Base-by-base conservation (phyloP, 1,140 invertebrate species). In the Mycetomoellerius zeteki region DNA sequence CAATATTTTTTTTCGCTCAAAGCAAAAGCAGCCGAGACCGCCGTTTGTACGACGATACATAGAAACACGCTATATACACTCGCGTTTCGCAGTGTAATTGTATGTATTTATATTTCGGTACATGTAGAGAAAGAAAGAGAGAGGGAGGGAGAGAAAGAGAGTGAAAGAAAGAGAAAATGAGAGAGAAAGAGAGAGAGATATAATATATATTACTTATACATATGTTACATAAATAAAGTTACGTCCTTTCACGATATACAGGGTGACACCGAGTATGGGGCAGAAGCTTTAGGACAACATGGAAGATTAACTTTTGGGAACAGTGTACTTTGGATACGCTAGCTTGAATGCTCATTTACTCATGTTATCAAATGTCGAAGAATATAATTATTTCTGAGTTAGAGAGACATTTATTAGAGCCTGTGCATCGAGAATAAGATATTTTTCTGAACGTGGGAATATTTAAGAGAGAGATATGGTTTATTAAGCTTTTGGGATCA, bases 1-100 rank as follows among this genome's bases (percentile, higher is more conserved):
- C 90, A 92, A 94, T 93, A 94, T 93, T 92, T 91, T 94, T 93
- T 94, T 93, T 92, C 89, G 93, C 93, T 93, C 92, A 93, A 88
- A 81, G 69, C 69, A 72, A 73, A 86, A 73, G 77, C 64, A 82
- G 76, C 43, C 47, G 86, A 67, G 50, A 60, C 16, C 72, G 80
- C 71, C 69, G 50, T 82, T 86, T 88, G 37, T 76, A 62, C 50
- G 89, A 87, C 50, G 56, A 85, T 76, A 67, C 65, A 50, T 84
- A 76, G 24, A 43, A 60, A 73, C 60, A 75, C 27, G 86, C 71
- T 87, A 69, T 54, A 69, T 27, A 85, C 76, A 86, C 27, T 78
- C 52, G 75, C 76, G 75, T 72, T 71, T 86, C 33, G 69, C 88
- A 75, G 64, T 80, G 56, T 76, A 76, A 91, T 60, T 86, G 33